A percentile compares a stretch with the other conserved stretches of the same genome.
Evolutionary conservation across 2,797 vertebrate genomes (phyloP).

Genomic region (Melanotaenia maccullochi): DNA sequence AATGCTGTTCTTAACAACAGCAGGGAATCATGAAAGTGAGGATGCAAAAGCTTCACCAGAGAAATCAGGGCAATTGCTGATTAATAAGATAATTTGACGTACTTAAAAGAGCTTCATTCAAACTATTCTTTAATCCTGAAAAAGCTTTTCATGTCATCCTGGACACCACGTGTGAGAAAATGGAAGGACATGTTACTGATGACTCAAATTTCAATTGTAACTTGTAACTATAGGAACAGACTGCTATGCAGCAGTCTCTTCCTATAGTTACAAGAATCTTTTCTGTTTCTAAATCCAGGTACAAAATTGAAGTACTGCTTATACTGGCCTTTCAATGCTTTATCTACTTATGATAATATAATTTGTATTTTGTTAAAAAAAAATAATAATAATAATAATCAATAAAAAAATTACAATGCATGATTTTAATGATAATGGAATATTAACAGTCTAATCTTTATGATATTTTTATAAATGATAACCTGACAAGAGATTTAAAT

Average conservation of each 20-base stretch:
- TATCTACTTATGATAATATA: no score
- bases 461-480: neutral
- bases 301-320: neutral
- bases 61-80: slow-evolving; percentile 17
- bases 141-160: neutral
- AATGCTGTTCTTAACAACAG: slow-evolving; percentile 11
- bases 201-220: neutral
- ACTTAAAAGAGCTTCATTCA: slow-evolving; percentile 6
- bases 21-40: slow-evolving; percentile 18
- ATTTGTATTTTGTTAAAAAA: no score
- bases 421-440: no score
- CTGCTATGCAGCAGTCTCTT: neutral
- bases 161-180: neutral
- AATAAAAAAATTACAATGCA: no score
- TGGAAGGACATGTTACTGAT: neutral
- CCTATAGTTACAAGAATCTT: neutral
- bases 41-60: slow-evolving; percentile 29
- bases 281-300: neutral
- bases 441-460: no score
- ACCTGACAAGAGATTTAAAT: neutral
- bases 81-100: slow-evolving; percentile 4
- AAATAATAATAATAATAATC: no score
- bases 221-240: no score
- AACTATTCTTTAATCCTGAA: neutral
- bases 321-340: neutral